These are phyloP conservation scores for Ischnus inquisitorius DNA, from an alignment of 2,888 invertebrate species.

Conservation along the genomic window DNA sequence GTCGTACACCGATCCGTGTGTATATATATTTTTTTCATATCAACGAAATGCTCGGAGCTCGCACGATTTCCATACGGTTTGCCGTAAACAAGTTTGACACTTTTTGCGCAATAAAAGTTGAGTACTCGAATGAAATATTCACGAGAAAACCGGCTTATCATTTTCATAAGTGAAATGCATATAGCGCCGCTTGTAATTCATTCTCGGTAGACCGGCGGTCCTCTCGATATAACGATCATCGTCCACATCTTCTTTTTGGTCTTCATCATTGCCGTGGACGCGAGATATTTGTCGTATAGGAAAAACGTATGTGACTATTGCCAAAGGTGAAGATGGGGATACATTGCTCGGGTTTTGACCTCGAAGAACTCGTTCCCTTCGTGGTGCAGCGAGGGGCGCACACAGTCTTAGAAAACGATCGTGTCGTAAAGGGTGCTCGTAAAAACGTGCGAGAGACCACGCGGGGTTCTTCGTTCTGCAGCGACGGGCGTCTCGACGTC, in stretches of 20 bases:
- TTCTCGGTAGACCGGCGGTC: neutral
- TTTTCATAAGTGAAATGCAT: conserved; percentile 35
- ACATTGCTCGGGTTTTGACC: conserved; percentile 33
- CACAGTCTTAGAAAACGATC: conserved; percentile 29
- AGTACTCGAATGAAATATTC: conserved; percentile 25
- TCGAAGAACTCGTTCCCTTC: conserved; percentile 45
- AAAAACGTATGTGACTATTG: conserved; percentile 28
- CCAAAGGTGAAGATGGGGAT: conserved; percentile 42
- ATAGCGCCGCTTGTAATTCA: conserved; percentile 25
- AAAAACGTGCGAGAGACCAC: conserved; percentile 52
- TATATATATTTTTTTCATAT: neutral
- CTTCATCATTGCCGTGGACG: neutral
- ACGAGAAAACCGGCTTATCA: conserved; percentile 20
- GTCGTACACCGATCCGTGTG: neutral
- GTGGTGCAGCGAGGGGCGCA: neutral
- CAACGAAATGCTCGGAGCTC: neutral
- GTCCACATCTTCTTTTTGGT: neutral
- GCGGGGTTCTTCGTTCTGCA: conserved; percentile 33
- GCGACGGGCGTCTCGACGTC: conserved; percentile 46
- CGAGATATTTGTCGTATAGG: neutral
- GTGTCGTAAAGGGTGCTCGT: conserved; percentile 60
- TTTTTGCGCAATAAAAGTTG: conserved; percentile 49
- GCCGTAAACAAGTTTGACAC: conserved; percentile 35
- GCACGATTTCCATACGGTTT: conserved; percentile 45
- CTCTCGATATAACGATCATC: conserved; percentile 38